Evolutionary conservation across 2,888 invertebrate genomes (phyloP), one percentile per base, ranked within the genome.

Genomic region (Xestia xanthographa): DNA sequence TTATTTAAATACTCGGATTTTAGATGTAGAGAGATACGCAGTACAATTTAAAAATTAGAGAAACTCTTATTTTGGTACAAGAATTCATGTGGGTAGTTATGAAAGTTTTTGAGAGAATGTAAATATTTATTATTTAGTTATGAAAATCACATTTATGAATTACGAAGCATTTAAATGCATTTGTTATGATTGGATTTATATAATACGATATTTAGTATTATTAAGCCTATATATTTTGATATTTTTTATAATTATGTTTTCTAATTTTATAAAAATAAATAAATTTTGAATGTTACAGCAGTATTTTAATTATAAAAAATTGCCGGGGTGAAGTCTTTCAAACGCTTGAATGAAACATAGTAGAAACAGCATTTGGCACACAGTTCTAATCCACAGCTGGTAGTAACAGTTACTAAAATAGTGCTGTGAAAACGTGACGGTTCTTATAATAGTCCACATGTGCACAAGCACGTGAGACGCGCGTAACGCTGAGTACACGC

Each of bases 261-360:
- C 11, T 72, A 79, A 65, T 72, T 86, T 81, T 87, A 66, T 84
- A 86, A 71, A 67, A 85, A 70, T 79, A 85, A 85, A 82, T 11
- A 48, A 48, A 53, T 65, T 72, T 73, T 84, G 48, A 66, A 66
- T 84, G 65, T 66, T 48, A 68, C 6, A 29, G 17, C 14, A 17
- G 60, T 50, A 2, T 77, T 80, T 62, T 12, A 38, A 60, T 80
- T 77, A 34, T 34, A 34, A 56, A 48, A 17, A 9, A 26, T 43
- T 41, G n/a, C 14, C 29, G 50, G 43, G 56, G 45, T 60, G 58
- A 66, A 81, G 5, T 29, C 17, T 48, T 48, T 38, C 20, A 6
- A 29, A 56, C 34, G 12, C 65, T 22, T 22, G 50, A 65, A 58
- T 22, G 58, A 65, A 58, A 50, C n/a, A 29, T 34, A 43, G 34